These are phyloP conservation scores for Brachycybe producta DNA, from an alignment of 2,888 invertebrate genomes.

Conservation along the genomic window DNA sequence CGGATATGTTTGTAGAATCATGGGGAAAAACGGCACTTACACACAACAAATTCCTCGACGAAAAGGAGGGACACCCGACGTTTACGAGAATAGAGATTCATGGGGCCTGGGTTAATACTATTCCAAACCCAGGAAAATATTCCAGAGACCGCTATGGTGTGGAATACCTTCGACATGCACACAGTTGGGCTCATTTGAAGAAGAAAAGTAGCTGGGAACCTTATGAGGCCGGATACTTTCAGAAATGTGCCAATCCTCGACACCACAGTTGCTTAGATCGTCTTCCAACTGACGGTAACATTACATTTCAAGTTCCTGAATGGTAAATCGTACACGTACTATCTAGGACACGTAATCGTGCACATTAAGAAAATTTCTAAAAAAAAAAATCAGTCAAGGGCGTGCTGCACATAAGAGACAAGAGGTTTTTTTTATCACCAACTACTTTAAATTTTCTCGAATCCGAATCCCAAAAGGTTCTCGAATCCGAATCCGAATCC, in stretches of 20 bases:
- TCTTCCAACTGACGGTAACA: slow-evolving; percentile 28
- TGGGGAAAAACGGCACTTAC: not conserved
- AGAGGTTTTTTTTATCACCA: no score
- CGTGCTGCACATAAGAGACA: no score
- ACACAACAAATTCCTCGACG: not conserved
- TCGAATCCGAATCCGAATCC: no score
- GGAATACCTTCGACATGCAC: slow-evolving; percentile 28
- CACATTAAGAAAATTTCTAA: no score
- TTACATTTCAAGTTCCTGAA: slow-evolving; percentile 15
- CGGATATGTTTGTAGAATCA: not conserved
- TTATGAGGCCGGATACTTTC: slow-evolving; percentile 26
- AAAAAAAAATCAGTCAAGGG: no score
- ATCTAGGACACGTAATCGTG: no score
- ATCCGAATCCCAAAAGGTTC: no score
- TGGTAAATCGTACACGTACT: no score
- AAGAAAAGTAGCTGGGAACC: slow-evolving; percentile 25
- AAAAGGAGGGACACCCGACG: not conserved
- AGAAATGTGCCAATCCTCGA: slow-evolving; percentile 23
- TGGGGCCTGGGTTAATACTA: slow-evolving; percentile 27
- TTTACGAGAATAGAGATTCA: slow-evolving; percentile 25
- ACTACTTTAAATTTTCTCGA: no score
- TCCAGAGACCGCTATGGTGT: slow-evolving; percentile 28
- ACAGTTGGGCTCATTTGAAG: slow-evolving; percentile 27
- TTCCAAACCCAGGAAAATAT: slow-evolving; percentile 29
- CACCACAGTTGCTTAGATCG: slow-evolving; percentile 29